Percentiles rank a stretch among this genome's conserved stretches.
Evolutionary conservation across 2,888 invertebrate species (phyloP).

Genomic region (Agrochola lota): DNA sequence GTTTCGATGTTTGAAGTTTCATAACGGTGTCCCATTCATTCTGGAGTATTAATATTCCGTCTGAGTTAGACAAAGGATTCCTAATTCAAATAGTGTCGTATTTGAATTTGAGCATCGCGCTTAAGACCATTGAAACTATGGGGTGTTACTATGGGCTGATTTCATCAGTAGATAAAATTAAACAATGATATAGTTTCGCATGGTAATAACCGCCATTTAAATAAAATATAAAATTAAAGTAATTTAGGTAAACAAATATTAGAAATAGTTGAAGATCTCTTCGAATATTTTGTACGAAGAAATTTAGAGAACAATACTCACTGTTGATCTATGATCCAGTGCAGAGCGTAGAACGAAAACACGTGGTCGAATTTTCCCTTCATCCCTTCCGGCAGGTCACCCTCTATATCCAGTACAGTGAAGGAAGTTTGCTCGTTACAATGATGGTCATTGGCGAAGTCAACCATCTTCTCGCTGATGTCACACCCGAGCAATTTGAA

Average conservation of each 20-base stretch:
- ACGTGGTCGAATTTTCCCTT: slow-evolving; percentile 91
- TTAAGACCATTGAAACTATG: too few species aligned
- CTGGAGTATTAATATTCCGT: too few species aligned
- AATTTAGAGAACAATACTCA: slow-evolving; percentile 77
- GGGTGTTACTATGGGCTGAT: too few species aligned
- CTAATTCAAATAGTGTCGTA: too few species aligned
- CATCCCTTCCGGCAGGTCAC: slow-evolving; percentile 85
- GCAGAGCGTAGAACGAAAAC: slow-evolving; percentile 94
- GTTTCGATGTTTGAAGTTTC: too few species aligned
- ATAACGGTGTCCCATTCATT: too few species aligned
- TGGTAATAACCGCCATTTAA: neutral
- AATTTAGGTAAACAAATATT: neutral
- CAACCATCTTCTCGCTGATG: slow-evolving; percentile 93
- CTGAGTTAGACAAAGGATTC: too few species aligned
- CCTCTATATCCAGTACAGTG: slow-evolving; percentile 90
- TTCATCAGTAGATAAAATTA: neutral
- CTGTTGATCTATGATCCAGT: slow-evolving; percentile 94
- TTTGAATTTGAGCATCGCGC: too few species aligned
- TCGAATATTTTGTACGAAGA: neutral
- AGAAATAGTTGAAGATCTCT: neutral
- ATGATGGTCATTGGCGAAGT: slow-evolving; percentile 90
- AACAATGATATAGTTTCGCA: neutral
- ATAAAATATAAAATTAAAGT: neutral
- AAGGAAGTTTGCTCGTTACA: slow-evolving; percentile 84
- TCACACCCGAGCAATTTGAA: slow-evolving; percentile 91